Conservation (phyloP, 2,113 vertebrate species). For the Myodes glareolus region DNA sequence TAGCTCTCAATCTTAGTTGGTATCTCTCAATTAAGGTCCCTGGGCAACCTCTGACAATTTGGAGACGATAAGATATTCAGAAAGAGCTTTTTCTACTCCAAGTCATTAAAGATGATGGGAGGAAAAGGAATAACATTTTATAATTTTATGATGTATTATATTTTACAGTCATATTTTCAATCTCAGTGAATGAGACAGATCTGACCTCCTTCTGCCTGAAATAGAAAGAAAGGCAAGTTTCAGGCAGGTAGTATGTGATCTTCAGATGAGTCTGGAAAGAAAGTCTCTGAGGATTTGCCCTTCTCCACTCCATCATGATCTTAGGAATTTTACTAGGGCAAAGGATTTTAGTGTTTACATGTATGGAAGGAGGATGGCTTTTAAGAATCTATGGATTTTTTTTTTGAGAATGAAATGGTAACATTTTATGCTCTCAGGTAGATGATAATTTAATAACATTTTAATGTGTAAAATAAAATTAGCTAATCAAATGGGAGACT, state of each 20-base stretch:
- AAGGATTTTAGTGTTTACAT: not conserved
- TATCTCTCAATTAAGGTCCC: not conserved
- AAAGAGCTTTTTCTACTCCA: not conserved
- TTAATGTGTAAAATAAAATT: slow-evolving; percentile 2
- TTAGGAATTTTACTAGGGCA: not conserved
- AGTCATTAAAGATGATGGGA: not conserved
- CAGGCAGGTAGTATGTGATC: not conserved
- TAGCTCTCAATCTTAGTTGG: not conserved
- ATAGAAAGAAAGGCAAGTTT: not conserved
- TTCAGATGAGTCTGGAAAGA: not conserved
- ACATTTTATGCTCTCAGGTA: not conserved
- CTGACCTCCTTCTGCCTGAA: not conserved
- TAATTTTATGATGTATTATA: not conserved
- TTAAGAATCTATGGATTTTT: not conserved
- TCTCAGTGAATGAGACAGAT: not conserved
- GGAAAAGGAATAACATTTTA: not conserved
- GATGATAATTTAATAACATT: slow-evolving; percentile 3
- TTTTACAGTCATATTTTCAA: not conserved
- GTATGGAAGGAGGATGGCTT: not conserved
- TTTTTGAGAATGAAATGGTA: not conserved
- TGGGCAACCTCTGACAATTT: not conserved
- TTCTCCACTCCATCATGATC: not conserved
- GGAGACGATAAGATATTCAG: not conserved
- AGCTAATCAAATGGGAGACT: not conserved
- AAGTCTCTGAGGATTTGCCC: not conserved